phyloP scores from a whole-genome alignment of 2,888 invertebrate species.

The Napeogenes sylphis region DNA sequence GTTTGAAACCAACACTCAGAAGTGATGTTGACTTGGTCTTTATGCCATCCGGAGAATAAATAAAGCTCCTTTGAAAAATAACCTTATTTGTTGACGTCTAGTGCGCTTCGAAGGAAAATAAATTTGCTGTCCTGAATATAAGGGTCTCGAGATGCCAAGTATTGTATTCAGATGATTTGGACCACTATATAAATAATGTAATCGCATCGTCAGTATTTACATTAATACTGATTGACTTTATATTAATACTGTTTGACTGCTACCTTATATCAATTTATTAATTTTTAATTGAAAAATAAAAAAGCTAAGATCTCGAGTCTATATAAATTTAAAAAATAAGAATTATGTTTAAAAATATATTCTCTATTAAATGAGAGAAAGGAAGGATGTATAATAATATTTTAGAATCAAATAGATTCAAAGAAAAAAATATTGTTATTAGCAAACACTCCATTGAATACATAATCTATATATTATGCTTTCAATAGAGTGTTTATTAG shows the following conservation, averaged over 20 bases:
- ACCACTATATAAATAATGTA: slow-evolving; percentile 6
- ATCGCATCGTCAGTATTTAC: background rate
- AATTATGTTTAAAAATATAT: too few species aligned
- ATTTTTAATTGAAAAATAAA: too few species aligned
- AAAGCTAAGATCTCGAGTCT: too few species aligned
- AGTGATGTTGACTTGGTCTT: slow-evolving; percentile 36
- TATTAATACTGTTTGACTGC: background rate
- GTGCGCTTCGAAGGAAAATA: slow-evolving; percentile 68
- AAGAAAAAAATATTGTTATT: too few species aligned
- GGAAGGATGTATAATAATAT: too few species aligned
- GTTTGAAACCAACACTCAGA: slow-evolving; percentile 31
- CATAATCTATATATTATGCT: too few species aligned
- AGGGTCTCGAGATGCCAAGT: slow-evolving; percentile 51
- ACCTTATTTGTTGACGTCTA: slow-evolving; percentile 74
- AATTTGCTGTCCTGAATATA: slow-evolving; percentile 65
- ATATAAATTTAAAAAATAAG: too few species aligned
- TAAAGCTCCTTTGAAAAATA: slow-evolving; percentile 68
- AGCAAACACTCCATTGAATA: too few species aligned
- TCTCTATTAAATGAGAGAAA: too few species aligned
- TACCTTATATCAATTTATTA: background rate
- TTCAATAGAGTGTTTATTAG: too few species aligned
- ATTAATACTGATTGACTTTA: background rate
- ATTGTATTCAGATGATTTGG: slow-evolving; percentile 27
- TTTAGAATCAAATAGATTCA: too few species aligned
- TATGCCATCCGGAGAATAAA: slow-evolving; percentile 50